phyloP scores from a whole-genome alignment of 2,113 vertebrate species.

The Baryphthengus martii region DNA sequence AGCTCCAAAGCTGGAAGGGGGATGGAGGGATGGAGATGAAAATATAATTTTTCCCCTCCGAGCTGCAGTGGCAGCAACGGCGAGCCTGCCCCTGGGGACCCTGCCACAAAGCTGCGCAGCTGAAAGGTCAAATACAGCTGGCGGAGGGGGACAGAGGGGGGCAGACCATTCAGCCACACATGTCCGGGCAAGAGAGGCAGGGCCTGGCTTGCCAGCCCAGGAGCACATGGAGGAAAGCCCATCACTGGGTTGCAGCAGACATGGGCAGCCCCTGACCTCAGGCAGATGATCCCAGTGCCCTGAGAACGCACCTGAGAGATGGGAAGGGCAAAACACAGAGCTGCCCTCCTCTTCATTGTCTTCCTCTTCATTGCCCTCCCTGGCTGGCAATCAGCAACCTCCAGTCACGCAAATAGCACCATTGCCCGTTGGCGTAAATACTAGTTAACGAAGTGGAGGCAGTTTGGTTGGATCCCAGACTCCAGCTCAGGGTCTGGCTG shows the following conservation, averaged over 20 bases:
- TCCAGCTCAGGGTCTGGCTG: background rate
- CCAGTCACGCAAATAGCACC: background rate
- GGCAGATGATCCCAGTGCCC: background rate
- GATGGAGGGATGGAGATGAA: conserved; percentile 49
- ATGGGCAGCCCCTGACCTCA: accelerated
- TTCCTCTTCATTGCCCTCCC: background rate
- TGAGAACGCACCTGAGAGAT: accelerated
- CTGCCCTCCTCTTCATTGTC: background rate
- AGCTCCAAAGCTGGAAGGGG: background rate
- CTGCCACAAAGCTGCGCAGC: background rate
- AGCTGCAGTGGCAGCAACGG: background rate
- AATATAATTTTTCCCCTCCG: conserved; percentile 51
- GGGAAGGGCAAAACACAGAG: background rate
- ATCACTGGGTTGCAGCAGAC: background rate
- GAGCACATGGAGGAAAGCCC: background rate
- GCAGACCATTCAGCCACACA: background rate
- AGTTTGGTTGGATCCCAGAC: background rate
- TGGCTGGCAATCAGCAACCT: background rate
- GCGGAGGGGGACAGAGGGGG: background rate
- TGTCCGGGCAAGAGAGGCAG: background rate
- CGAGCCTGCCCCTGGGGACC: conserved; percentile 16
- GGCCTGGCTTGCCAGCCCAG: accelerated
- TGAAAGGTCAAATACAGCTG: conserved; percentile 56
- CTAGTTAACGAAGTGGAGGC: background rate
- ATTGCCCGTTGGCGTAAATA: background rate